Evolutionary conservation across 2,888 invertebrate species (phyloP), one percentile per base, ranked within the genome.

Genomic region (Melitaea athalia): DNA sequence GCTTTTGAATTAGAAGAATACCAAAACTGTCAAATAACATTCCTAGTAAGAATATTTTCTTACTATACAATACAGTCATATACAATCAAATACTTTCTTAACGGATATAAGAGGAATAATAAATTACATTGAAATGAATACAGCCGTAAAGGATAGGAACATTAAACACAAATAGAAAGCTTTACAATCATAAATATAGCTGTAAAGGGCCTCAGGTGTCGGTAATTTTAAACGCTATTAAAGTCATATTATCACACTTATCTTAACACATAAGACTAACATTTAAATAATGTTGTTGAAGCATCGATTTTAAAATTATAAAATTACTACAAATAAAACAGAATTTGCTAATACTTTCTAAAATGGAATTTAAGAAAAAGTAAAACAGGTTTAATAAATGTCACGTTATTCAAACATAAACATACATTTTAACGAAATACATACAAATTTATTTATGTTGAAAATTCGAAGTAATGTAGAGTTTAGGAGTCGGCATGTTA

Each of bases 241-340:
- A 53, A 31, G 53, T 12, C 31, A 53, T 31, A 53, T 52, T 52
- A 24, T 53, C n/a, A 53, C 24, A 33, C 53, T 7, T 53, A 53
- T 53, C n/a, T 31, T 53, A 33, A 53, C 31, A 33, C 33, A 14
- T 53, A 53, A 31, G 14, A 31, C 53, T 33, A 53, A 53, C 33
- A 53, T 33, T 53, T 31, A 53, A 53, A 53, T 53, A 14, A 31
- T 33, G 31, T 52, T 52, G 24, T 31, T 53, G 47, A 49, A 5
- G 47, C 24, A 24, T 33, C 14, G 4, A 11, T 24, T 53, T 53
- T 5, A 31, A n/a, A n/a, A 49, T n/a, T 49, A 14, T n/a, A n/a
- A n/a, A 4, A 45, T 45, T 45, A 24, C 24, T 24, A 24, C n/a
- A n/a, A 11, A 43, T 3, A 43, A 11, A 47, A 47, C 5, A 47